Conservation (phyloP, 2,113 vertebrate genomes). For the Urocynchramus pylzowi region DNA sequence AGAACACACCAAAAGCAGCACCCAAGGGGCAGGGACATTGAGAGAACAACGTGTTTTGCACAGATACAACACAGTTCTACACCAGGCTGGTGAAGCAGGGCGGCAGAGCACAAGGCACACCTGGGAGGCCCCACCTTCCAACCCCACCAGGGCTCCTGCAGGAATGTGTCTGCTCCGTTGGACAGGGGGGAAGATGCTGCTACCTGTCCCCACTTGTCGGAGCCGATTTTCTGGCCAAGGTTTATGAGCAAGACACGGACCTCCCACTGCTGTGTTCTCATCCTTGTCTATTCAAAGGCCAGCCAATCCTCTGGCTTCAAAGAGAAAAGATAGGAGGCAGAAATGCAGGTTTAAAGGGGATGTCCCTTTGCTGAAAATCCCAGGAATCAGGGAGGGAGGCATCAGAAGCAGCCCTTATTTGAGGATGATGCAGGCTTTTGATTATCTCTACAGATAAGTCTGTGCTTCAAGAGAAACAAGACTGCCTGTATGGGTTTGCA, state of each 20-base stretch:
- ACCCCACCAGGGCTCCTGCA: not conserved
- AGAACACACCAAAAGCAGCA: not conserved
- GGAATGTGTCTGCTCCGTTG: conserved; percentile 1
- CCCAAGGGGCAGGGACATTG: not conserved
- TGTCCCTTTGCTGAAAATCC: conserved; percentile 46
- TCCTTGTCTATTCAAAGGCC: conserved; percentile 49
- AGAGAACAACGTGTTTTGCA: not conserved
- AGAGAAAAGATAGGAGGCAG: conserved; percentile 50
- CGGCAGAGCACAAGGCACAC: not conserved
- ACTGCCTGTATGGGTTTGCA: not conserved
- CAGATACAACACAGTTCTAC: not conserved
- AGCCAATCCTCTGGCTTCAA: conserved; percentile 38
- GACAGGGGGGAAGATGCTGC: not conserved
- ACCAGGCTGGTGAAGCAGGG: accelerated
- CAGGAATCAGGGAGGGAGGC: not conserved
- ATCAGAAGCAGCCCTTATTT: conserved; percentile 9
- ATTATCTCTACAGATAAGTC: conserved; percentile 44
- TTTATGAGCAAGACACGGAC: conserved; percentile 37
- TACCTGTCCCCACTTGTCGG: conserved; percentile 53
- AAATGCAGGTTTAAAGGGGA: conserved; percentile 16
- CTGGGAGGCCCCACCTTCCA: not conserved
- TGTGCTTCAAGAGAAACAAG: not conserved
- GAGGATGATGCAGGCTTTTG: conserved; percentile 21
- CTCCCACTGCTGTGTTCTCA: conserved; percentile 52
- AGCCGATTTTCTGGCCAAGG: conserved; percentile 40